Percentiles rank a stretch among this genome's conserved stretches.
phyloP scores from a whole-genome alignment of 2,888 invertebrate species.

The Drosophila fulvimacula region DNA sequence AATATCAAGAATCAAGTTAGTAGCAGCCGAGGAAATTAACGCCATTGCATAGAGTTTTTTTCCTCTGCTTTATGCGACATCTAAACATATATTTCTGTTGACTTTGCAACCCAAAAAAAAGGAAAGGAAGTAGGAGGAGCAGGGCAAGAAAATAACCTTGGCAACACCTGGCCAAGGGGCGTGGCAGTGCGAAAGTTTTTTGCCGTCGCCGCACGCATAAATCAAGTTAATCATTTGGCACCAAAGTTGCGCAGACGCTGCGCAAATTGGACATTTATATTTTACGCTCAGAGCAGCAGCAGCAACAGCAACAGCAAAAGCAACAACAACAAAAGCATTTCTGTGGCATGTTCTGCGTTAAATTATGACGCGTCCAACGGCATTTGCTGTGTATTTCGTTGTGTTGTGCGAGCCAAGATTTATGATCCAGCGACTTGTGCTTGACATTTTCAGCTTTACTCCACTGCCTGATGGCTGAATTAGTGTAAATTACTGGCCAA shows the following conservation, averaged over 20 bases:
- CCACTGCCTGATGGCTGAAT: constrained; percentile 58
- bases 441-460: constrained; percentile 64
- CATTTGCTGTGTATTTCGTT: constrained; percentile 36
- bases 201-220: constrained; percentile 75
- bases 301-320: constrained; percentile 29
- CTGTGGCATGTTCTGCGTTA: constrained; percentile 49
- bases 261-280: constrained; percentile 81
- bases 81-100: constrained; percentile 34
- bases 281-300: constrained; percentile 52
- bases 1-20: constrained; percentile 53
- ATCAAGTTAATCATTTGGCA: constrained; percentile 79
- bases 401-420: constrained; percentile 56
- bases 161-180: constrained; percentile 36
- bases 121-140: too few species aligned
- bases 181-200: constrained; percentile 62
- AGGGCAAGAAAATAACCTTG: constrained; percentile 3
- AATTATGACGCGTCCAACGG: constrained; percentile 64
- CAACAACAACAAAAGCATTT: constrained; percentile 39
- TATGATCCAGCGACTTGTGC: constrained; percentile 70
- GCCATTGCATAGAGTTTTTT: constrained; percentile 46
- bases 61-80: constrained; percentile 38
- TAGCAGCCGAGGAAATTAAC: constrained; percentile 71
- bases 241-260: constrained; percentile 62
- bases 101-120: constrained; percentile 5
- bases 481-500: constrained; percentile 54